A percentile compares a stretch with the other conserved stretches of the same genome.
These are phyloP conservation scores for Listronotus bonariensis DNA, from an alignment of 1,140 invertebrate genomes.

Conservation along the genomic window DNA sequence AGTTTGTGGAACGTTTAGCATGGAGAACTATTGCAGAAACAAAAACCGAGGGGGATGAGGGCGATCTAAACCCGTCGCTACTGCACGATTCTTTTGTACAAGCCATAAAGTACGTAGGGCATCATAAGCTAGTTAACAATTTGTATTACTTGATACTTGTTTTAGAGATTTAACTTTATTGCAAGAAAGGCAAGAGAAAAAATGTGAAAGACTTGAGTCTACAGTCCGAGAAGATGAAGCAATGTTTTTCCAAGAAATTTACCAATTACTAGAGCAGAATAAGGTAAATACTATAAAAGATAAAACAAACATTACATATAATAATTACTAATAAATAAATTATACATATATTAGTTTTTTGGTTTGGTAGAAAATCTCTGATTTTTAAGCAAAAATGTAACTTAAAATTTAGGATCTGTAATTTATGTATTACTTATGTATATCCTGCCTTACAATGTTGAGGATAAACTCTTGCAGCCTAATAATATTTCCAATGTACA, in stretches of 20 bases:
- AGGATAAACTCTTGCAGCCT: too few species aligned
- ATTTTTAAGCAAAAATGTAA: too few species aligned
- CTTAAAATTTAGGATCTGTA: too few species aligned
- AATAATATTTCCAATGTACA: background rate
- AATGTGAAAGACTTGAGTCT: constrained; percentile 85
- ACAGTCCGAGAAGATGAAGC: constrained; percentile 86
- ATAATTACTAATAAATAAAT: too few species aligned
- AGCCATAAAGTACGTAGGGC: constrained; percentile 73
- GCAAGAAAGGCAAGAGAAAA: constrained; percentile 83
- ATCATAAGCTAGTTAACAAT: too few species aligned
- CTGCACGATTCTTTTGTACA: constrained; percentile 91
- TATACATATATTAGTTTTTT: too few species aligned
- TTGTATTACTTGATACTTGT: constrained; percentile 31
- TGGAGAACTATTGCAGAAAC: constrained; percentile 88
- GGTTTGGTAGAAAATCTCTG: too few species aligned
- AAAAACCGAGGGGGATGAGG: constrained; percentile 66
- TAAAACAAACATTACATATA: too few species aligned
- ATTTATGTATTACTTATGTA: too few species aligned
- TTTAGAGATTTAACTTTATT: constrained; percentile 72
- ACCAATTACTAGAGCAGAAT: constrained; percentile 85
- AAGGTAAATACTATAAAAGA: constrained; percentile 63
- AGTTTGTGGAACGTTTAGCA: constrained; percentile 95
- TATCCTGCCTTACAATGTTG: too few species aligned
- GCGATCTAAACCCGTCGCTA: constrained; percentile 72
- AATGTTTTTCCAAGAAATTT: constrained; percentile 78